Conservation (phyloP, 1,140 invertebrate genomes). For the Temnothorax nylanderi region DNA sequence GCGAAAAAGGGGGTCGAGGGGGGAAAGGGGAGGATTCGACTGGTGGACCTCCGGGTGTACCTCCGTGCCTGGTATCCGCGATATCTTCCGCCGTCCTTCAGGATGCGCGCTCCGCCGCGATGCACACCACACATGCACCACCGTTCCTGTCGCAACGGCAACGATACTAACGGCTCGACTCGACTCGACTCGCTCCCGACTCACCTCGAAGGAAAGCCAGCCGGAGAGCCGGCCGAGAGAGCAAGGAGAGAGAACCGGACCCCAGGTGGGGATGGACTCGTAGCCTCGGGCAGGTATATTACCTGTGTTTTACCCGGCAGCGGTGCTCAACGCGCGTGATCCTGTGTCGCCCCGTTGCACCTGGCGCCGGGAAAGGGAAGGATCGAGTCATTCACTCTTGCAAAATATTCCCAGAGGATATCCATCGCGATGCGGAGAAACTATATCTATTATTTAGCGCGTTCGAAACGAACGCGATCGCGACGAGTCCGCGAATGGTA, state of each 20-base stretch:
- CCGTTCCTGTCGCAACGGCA: conserved; percentile 70
- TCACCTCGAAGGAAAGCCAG: conserved; percentile 77
- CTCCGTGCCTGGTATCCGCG: not conserved
- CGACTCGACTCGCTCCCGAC: conserved; percentile 25
- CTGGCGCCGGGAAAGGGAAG: not conserved
- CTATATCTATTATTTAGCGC: not conserved
- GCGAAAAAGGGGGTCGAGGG: not conserved
- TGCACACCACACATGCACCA: conserved; percentile 77
- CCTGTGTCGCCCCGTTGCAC: conserved; percentile 8
- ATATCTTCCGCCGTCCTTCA: conserved; percentile 58
- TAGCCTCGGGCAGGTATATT: conserved; percentile 80
- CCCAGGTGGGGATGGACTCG: conserved; percentile 73
- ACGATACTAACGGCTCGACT: conserved; percentile 76
- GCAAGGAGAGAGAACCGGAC: conserved; percentile 73
- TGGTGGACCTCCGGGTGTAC: not conserved
- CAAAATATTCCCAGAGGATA: not conserved
- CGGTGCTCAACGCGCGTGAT: conserved; percentile 79
- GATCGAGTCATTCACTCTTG: not conserved
- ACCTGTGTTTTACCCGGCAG: conserved; percentile 80
- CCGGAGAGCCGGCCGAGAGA: conserved; percentile 67
- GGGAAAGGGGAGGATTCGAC: not conserved
- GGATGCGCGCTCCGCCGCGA: conserved; percentile 67
- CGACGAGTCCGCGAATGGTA: not conserved
- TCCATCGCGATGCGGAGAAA: too few species aligned
- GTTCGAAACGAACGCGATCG: not conserved